Conservation (phyloP, 1,140 invertebrate genomes). For the Linepithema humile region DNA sequence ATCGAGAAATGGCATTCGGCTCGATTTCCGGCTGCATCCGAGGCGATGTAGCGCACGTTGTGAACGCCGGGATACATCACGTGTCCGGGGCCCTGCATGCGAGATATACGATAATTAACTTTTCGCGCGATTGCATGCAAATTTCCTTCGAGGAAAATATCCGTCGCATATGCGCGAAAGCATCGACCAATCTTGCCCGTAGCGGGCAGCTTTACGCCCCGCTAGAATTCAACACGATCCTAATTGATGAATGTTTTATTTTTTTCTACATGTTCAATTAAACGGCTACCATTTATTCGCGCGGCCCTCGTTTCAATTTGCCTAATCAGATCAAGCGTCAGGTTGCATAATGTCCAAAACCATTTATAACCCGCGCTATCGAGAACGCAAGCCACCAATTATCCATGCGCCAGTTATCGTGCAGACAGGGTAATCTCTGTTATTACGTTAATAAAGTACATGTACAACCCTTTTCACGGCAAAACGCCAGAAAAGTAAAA, state of each 20-base stretch:
- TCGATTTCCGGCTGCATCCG: conserved; percentile 86
- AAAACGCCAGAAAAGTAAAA: not conserved
- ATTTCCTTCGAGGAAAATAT: conserved; percentile 33
- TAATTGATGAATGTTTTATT: not conserved
- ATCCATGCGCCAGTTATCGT: conserved; percentile 35
- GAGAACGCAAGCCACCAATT: conserved; percentile 46
- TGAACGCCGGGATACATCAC: conserved; percentile 86
- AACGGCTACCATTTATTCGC: not conserved
- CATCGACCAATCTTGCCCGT: not conserved
- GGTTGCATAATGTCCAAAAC: conserved; percentile 28
- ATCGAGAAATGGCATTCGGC: conserved; percentile 87
- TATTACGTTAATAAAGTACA: conserved; percentile 59
- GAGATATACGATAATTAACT: conserved; percentile 63
- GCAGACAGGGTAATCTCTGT: conserved; percentile 51
- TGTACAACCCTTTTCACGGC: conserved; percentile 18
- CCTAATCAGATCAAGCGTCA: conserved; percentile 45
- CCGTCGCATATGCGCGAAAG: not conserved
- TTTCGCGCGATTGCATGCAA: conserved; percentile 47
- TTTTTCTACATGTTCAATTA: not conserved
- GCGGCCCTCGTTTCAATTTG: conserved; percentile 33
- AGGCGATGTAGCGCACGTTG: conserved; percentile 87
- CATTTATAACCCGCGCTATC: conserved; percentile 33
- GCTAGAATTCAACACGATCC: not conserved
- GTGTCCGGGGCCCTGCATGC: conserved; percentile 85
- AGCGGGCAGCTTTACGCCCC: no score